A percentile compares a stretch with the other conserved stretches of the same genome.
These are phyloP conservation scores for Nesogale talazaci DNA, from an alignment of 2,113 vertebrate genomes.

Conservation along the genomic window DNA sequence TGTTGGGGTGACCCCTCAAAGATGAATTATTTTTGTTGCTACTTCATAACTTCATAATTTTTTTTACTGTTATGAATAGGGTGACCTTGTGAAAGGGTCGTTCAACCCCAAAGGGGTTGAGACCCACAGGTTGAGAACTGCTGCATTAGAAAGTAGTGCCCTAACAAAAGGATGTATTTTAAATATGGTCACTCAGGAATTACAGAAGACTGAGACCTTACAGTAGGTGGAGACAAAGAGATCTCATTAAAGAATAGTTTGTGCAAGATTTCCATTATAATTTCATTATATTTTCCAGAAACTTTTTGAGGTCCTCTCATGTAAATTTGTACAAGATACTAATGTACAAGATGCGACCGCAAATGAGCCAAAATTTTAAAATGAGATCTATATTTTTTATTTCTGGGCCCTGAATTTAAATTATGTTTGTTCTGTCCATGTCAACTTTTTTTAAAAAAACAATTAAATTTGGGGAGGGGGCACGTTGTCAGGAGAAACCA, in stretches of 20 bases:
- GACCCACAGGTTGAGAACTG: too few relatives aligned
- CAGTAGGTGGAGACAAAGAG: background rate
- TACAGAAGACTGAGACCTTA: background rate
- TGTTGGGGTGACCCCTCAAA: too few relatives aligned
- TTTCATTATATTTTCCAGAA: too few relatives aligned
- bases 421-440: background rate
- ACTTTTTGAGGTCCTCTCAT: background rate
- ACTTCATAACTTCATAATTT: too few relatives aligned
- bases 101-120: too few relatives aligned
- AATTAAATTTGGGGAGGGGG: background rate
- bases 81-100: too few relatives aligned
- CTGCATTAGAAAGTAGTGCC: background rate
- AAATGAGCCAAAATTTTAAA: constrained; percentile 23
- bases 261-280: too few relatives aligned
- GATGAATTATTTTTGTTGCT: too few relatives aligned
- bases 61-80: too few relatives aligned
- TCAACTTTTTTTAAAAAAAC: background rate
- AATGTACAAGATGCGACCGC: background rate
- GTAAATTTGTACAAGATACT: constrained; percentile 1
- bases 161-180: background rate
- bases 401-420: background rate
- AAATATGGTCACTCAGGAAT: constrained; percentile 6
- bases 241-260: too few relatives aligned
- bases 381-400: background rate
- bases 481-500: too few relatives aligned